Conservation (phyloP, 2,113 vertebrate species). For the Prolemur simus region DNA sequence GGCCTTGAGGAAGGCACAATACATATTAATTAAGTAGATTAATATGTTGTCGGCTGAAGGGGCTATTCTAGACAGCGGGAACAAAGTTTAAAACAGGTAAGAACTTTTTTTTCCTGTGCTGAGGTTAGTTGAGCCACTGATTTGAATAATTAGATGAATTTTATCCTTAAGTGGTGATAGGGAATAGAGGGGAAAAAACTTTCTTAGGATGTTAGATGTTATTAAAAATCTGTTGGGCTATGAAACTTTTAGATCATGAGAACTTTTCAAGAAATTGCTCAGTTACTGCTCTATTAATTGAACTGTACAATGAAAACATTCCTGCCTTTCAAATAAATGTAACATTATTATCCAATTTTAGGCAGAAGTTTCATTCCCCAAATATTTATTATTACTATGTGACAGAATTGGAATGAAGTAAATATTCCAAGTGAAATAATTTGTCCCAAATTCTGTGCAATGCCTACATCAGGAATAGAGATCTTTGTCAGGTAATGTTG, state of each 20-base stretch:
- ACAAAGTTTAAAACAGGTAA: slow-evolving; percentile 63
- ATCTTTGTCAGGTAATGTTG: not conserved
- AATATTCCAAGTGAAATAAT: slow-evolving; percentile 40
- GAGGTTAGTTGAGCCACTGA: slow-evolving; percentile 58
- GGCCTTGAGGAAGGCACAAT: slow-evolving; percentile 67
- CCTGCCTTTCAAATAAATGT: not conserved
- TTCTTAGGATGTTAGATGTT: not conserved
- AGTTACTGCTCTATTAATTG: slow-evolving; percentile 38
- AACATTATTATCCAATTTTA: not conserved
- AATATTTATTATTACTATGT: slow-evolving; percentile 31
- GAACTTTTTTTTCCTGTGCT: slow-evolving; percentile 40
- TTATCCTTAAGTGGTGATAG: slow-evolving; percentile 7
- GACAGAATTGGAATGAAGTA: slow-evolving; percentile 24
- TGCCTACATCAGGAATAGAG: not conserved
- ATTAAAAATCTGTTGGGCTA: slow-evolving; percentile 52
- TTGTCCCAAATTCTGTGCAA: slow-evolving; percentile 26
- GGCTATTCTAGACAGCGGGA: slow-evolving; percentile 30
- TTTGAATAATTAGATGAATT: slow-evolving; percentile 50
- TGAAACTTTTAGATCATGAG: slow-evolving; percentile 44
- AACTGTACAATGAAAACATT: slow-evolving; percentile 20
- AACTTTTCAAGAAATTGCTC: slow-evolving; percentile 50
- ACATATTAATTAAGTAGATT: slow-evolving; percentile 57
- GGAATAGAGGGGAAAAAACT: not conserved
- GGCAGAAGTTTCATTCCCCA: not conserved
- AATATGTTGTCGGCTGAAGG: slow-evolving; percentile 36